Evolutionary conservation across 2,113 vertebrate genomes (phyloP), one percentile per base, ranked within the genome.

Genomic region (Greenwoodochromis staneri): DNA sequence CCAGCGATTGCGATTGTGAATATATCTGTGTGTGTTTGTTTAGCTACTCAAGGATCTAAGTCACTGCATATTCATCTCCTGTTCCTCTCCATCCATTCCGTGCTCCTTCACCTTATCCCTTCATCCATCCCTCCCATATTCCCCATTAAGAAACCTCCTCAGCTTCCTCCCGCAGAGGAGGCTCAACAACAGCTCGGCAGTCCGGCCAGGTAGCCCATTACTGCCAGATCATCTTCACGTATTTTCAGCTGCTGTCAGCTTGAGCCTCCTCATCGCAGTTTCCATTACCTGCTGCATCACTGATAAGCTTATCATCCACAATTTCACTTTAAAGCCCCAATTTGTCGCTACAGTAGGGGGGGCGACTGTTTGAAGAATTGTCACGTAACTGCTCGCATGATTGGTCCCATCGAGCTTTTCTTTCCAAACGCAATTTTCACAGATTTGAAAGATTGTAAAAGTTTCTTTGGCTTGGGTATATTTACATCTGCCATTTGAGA

Each of bases 201-300:
- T 93, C 93, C 38, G 73, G 83, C 91, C 19, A 59, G 90, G 73
- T 54, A 54, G 69, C 90, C 91, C 94, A 95, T 96, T 92, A 94
- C 89, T 83, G 81, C 88, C 80, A 89, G 87, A 91, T 94, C 89
- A 89, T 91, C 92, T 80, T 59, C 3, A 29, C 9, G 13, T 80
- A 80, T 89, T 76, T 91, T 85, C 87, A 88, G 82, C 66, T 11
- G 13, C 85, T 55, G n/a, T 81, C 63, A 63, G 87, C 87, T 45
- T 53, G 78, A 89, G 90, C 85, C 87, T 78, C 54, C 88, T 87
- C 83, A 66, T 89, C 49, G 12, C 5, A 14, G 55, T 78, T 78
- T 78, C 73, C 45, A 78, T 78, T 31, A 51, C 76, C 71, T 38
- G 84, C 90, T 54, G 83, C 83, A 57, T 80, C 82, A 49, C 85